phyloP scores from a whole-genome alignment of 2,888 invertebrate species.

The Brachylomia viminalis region DNA sequence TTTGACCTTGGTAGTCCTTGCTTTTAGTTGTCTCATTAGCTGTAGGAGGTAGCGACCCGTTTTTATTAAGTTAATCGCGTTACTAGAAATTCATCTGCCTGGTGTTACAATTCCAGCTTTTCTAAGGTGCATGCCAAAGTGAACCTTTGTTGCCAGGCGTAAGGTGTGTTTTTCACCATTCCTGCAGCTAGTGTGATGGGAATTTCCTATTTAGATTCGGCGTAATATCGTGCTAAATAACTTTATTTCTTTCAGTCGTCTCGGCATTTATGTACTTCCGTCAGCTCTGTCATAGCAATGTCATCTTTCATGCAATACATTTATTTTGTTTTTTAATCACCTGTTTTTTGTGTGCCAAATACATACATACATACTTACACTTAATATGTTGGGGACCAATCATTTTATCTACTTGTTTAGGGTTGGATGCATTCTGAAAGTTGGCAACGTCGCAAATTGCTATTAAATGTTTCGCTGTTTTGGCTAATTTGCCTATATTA shows the following conservation, averaged over 20 bases:
- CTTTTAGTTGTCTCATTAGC: background rate
- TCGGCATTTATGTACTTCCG: conserved; percentile 5
- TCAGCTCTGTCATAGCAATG: conserved; percentile 19
- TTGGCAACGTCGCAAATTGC: no score
- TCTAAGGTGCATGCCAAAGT: background rate
- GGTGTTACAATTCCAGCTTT: background rate
- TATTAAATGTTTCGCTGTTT: no score
- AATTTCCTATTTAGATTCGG: conserved; percentile 10
- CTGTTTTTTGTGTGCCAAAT: background rate
- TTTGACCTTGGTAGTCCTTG: background rate
- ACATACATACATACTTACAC: background rate
- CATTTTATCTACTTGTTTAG: no score
- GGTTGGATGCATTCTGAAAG: no score
- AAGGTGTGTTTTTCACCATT: background rate
- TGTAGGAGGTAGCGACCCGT: background rate
- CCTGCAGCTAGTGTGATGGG: background rate
- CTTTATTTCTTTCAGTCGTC: conserved; percentile 6
- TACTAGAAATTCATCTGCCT: background rate
- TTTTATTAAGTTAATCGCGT: background rate
- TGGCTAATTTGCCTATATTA: no score
- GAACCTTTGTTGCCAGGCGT: background rate
- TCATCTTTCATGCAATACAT: conserved; percentile 10
- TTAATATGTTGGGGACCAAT: background rate
- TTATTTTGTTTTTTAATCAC: background rate
- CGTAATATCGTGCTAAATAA: background rate